These are phyloP conservation scores for Rapana venosa DNA, from an alignment of 2,888 invertebrate genomes.

Conservation along the genomic window DNA sequence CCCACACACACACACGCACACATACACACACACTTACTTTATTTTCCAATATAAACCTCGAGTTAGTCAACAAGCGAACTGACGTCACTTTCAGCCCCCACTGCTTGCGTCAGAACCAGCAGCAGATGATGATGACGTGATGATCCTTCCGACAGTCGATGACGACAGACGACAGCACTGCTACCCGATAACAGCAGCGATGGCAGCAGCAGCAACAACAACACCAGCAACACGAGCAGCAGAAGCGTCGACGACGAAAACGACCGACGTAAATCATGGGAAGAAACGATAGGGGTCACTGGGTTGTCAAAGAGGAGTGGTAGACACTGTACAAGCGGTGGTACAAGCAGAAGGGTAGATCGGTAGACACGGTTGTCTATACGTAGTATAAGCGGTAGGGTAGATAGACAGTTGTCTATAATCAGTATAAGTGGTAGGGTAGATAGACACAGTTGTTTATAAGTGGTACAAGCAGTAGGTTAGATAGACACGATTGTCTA, in stretches of 20 bases:
- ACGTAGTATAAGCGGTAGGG: too few relatives aligned
- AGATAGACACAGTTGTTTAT: too few relatives aligned
- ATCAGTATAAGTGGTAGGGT: too few relatives aligned
- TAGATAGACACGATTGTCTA: too few relatives aligned
- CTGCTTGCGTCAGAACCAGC: background rate
- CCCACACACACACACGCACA: background rate
- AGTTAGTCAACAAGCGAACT: background rate
- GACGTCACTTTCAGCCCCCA: background rate
- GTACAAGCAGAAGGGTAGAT: too few relatives aligned
- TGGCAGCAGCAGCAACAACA: conserved; percentile 16
- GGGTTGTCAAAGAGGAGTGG: too few relatives aligned
- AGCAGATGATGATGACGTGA: conserved; percentile 24
- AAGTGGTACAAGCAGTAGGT: too few relatives aligned
- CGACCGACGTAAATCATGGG: conserved; percentile 27
- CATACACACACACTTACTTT: background rate
- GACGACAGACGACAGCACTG: conserved; percentile 15
- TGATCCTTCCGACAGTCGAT: conserved; percentile 11
- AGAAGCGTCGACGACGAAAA: conserved; percentile 22
- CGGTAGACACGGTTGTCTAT: too few relatives aligned
- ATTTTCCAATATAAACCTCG: background rate
- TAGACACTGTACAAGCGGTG: too few relatives aligned
- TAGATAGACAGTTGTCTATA: too few relatives aligned
- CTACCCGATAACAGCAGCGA: conserved; percentile 15
- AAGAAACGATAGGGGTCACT: too few relatives aligned
- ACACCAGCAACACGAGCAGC: conserved; percentile 21